phyloP scores from a whole-genome alignment of 2,888 invertebrate genomes.

The Yponomeuta sedellus region DNA sequence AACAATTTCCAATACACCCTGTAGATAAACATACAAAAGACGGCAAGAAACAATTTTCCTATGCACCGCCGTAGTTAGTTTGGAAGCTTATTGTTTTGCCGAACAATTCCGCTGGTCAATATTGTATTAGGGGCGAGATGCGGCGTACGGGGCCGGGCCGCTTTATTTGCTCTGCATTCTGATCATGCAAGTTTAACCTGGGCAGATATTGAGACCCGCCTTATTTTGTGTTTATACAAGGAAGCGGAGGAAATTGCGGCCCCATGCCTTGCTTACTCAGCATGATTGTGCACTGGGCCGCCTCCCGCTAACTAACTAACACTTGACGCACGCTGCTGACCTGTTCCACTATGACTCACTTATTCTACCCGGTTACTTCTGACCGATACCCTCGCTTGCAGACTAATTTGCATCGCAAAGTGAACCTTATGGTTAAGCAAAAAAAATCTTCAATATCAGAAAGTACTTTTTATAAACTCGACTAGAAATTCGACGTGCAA shows the following conservation, averaged over 20 bases:
- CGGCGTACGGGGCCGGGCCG: constrained; percentile 34
- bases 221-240: constrained; percentile 33
- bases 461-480: background rate
- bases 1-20: too few relatives aligned
- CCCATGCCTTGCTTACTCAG: constrained; percentile 54
- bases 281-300: constrained; percentile 32
- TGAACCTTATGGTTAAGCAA: background rate
- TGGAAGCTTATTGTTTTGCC: constrained; percentile 32
- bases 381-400: background rate
- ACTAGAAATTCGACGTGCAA: background rate
- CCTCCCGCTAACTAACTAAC: background rate
- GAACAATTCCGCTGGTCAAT: constrained; percentile 44
- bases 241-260: constrained; percentile 60
- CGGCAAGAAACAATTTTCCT: background rate
- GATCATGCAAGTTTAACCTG: constrained; percentile 65
- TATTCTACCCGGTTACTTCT: background rate
- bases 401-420: background rate
- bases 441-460: background rate
- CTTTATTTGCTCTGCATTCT: constrained; percentile 62
- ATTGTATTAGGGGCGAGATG: constrained; percentile 43
- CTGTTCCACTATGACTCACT: background rate
- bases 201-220: constrained; percentile 50
- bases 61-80: constrained; percentile 20
- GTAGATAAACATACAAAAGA: background rate
- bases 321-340: constrained; percentile 13